phyloP scores from a whole-genome alignment of 2,888 invertebrate genomes.

The Hemistola chrysoprasaria region DNA sequence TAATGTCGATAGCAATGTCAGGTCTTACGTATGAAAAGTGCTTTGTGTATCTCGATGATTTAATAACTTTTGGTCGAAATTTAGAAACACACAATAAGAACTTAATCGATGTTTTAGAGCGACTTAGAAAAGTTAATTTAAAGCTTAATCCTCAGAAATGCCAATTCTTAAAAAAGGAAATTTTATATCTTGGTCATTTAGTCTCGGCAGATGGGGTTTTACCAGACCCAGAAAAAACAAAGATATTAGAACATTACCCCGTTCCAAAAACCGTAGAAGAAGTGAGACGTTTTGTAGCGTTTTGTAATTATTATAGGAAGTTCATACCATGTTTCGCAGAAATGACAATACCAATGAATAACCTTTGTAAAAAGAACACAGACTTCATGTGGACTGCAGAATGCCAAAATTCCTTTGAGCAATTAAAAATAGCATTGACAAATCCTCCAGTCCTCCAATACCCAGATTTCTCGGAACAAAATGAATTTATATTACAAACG shows the following conservation, averaged over 20 bases:
- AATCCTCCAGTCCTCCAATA: constrained; percentile 5
- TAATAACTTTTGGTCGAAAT: constrained; percentile 10
- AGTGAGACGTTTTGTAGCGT: not conserved
- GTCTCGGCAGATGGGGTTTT: constrained; percentile 5
- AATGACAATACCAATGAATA: too few species aligned
- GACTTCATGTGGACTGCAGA: too few species aligned
- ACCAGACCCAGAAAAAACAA: constrained; percentile 10
- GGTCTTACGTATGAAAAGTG: constrained; percentile 24
- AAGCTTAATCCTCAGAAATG: constrained; percentile 13
- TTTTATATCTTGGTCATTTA: constrained; percentile 13
- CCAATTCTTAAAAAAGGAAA: constrained; percentile 9
- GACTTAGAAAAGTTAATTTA: constrained; percentile 11
- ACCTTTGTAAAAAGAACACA: too few species aligned
- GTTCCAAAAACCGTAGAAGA: not conserved
- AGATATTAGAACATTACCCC: constrained; percentile 1
- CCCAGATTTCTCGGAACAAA: constrained; percentile 10
- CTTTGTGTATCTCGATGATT: constrained; percentile 15
- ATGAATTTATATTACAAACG: constrained; percentile 18
- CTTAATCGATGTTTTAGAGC: constrained; percentile 7
- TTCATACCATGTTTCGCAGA: too few species aligned
- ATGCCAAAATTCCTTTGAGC: too few species aligned
- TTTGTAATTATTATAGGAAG: too few species aligned
- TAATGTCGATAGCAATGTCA: constrained; percentile 24
- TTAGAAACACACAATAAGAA: constrained; percentile 13
- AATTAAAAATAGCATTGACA: not conserved